Base-by-base conservation (phyloP, 2,797 vertebrate genomes). In the Acrossocheilus fasciatus region DNA sequence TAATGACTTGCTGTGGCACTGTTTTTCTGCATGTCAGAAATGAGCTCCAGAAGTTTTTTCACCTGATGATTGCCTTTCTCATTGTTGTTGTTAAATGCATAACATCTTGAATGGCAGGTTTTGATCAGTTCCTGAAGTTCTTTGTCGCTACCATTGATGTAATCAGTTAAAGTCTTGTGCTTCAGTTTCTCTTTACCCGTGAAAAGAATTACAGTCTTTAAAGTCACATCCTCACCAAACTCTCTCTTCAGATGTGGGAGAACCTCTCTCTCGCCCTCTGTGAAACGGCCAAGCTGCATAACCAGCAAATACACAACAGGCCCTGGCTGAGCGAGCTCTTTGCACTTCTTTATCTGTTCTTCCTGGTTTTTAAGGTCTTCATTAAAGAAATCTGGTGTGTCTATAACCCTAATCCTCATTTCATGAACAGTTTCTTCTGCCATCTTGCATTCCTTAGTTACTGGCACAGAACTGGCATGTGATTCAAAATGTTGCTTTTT, bases 361-460 rank as follows among this genome's bases (percentile, higher is more conserved):
- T 78, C 74, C 39, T 75, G 73, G 26, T 74, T 57, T 62, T 45
- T 34, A 12, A 85, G 54, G 43, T 87, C 83, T 54, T 87, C 45
- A 15, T 59, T 69, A 41, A 85, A 89, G 74, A 82, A 87, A 84
- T 89, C 83, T 23, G 83, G 83, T 17, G 79, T 89, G 68, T 89
- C 88, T 10, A 87, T 50, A 12, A 89, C 73, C 7, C 18, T 81
- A 4, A 84, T 54, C 11, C 59, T 81, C 4, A 30, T 79, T 6
- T 68, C 75, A 75, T 7, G 59, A 2, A 88, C 50, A 10, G 18
- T 12, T 23, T 15, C 84, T 17, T 69, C 68, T 50, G 23, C 50
- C 17, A 9, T 50, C 59, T 81, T 10, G 45, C 87, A 86, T 41
- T n/a, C 20, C 10, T 30, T 4, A 14, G 83, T 84, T 30, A 78